Base-by-base conservation (phyloP, 2,888 invertebrate species). In the Phortica magna region DNA sequence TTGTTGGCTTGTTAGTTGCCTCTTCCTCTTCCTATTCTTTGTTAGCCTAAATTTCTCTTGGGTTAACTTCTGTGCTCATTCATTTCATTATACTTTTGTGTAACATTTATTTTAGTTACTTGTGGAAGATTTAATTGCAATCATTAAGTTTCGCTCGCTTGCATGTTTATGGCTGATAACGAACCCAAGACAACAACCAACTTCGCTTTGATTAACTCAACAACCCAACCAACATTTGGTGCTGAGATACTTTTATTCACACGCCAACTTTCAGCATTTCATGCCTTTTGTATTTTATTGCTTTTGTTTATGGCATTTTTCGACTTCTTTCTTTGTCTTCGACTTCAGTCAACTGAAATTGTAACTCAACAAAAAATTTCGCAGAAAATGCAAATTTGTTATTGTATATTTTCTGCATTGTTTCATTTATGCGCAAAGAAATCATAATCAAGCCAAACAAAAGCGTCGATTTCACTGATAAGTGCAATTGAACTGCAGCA, bases 21-120 rank as follows among this genome's bases (percentile, higher is more conserved):
- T 14, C 48, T 6, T 12, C 10, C 7, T 48, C 48, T 48, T 48
- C 14, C 7, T 48, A 3, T 48, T 12, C 48, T 48, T 48, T 12
- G 14, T 14, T 48, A 9, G 48, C 48, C 3, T 48, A 31, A 31
- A 31, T 31, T 31, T 31, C 31, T 31, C 31, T 31, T 31, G 31
- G 31, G 31, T 4, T 31, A 31, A 31, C 31, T 31, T 31, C 5
- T 31, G 31, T 31, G 31, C 31, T 48, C 14, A 14, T 48, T 48
- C 48, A 61, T 61, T 61, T 61, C 61, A 61, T 61, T 61, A 61
- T 22, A 7, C 61, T 61, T 61, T 61, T 61, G 61, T 61, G 61
- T 61, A 22, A 17, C n/a, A 61, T 61, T 61, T 61, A 14, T 22
- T 22, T 61, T 22, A 4, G 3, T 31, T 31, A 31, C 31, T 31